Evolutionary conservation across 2,113 vertebrate genomes (phyloP), one percentile per base, ranked within the genome.

Genomic region (Montifringilla adamsi): DNA sequence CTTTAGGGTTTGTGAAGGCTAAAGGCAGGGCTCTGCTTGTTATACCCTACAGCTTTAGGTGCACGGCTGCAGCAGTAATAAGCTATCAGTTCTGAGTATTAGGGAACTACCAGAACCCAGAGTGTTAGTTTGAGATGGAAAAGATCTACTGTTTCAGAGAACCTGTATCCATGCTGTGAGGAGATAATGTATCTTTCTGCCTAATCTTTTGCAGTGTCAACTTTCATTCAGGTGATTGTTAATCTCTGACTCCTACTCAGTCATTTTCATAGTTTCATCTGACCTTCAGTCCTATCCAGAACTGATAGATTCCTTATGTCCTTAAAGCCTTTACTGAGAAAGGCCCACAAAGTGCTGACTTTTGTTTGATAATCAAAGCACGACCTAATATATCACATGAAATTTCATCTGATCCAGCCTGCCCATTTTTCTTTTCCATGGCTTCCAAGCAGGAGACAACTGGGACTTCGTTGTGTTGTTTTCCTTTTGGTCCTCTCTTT

Each of bases 171-270:
- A 63, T 75, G 64, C 60, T 94, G 62, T 62, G 64, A 56, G 44
- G 55, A 83, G 75, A 95, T 91, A 93, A 90, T 89, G 37, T 52
- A 81, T 92, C 80, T 90, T 64, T 92, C 69, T 74, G 28, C 37
- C 64, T 92, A 88, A 93, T 90, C 90, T 94, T 93, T 84, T 59
- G 69, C 58, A 49, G 69, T 93, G 90, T 90, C 94, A 94, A 6
- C 31, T 94, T 96, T 81, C 62, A 95, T 95, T 89, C 50, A 78
- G 85, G 56, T 93, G 76, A 92, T 33, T 76, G 64, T 90, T 93
- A 87, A 90, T 92, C 88, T 90, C 75, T 0, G 0, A 94, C 87
- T 88, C 68, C 78, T 59, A 84, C 83, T 96, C 88, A 92, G 85
- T 94, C 69, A 77, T 77, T 95, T 90, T 89, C 69, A 50, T 53